A percentile compares a stretch with the other conserved stretches of the same genome.
phyloP scores from a whole-genome alignment of 2,797 vertebrate genomes.

The Phoxinus dragarum region DNA sequence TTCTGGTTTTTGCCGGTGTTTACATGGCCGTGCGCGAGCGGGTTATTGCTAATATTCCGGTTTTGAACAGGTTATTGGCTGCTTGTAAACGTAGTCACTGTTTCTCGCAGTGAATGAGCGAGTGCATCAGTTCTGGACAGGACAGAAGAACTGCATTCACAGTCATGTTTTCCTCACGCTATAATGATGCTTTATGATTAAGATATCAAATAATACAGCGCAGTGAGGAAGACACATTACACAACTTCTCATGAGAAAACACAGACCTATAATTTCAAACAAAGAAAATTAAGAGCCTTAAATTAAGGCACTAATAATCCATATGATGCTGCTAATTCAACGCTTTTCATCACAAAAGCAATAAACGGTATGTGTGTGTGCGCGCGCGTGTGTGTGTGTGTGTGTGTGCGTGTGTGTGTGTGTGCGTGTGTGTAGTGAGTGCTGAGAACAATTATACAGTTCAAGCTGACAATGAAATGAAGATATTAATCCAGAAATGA shows the following conservation, averaged over 20 bases:
- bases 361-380: not conserved
- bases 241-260: constrained; percentile 12
- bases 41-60: too few species aligned
- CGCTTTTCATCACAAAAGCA: constrained; percentile 5
- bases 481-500: constrained; percentile 55
- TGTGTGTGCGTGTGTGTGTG: constrained; percentile 6
- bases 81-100: too few species aligned
- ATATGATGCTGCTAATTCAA: not conserved
- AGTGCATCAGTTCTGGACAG: not conserved
- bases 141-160: too few species aligned
- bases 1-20: too few species aligned
- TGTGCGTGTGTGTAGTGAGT: not conserved
- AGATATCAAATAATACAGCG: constrained; percentile 8
- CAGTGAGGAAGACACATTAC: not conserved
- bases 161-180: too few species aligned
- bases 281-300: constrained; percentile 34
- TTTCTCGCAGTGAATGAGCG: not conserved
- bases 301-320: constrained; percentile 6
- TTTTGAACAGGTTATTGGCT: too few species aligned
- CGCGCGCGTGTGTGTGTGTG: too few species aligned
- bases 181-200: constrained; percentile 3
- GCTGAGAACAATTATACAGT: constrained; percentile 32
- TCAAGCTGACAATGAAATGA: constrained; percentile 50
- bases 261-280: constrained; percentile 24
- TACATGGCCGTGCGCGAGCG: too few species aligned